Base-by-base conservation (phyloP, 2,797 vertebrate species). In the Eutrigla gurnardus region DNA sequence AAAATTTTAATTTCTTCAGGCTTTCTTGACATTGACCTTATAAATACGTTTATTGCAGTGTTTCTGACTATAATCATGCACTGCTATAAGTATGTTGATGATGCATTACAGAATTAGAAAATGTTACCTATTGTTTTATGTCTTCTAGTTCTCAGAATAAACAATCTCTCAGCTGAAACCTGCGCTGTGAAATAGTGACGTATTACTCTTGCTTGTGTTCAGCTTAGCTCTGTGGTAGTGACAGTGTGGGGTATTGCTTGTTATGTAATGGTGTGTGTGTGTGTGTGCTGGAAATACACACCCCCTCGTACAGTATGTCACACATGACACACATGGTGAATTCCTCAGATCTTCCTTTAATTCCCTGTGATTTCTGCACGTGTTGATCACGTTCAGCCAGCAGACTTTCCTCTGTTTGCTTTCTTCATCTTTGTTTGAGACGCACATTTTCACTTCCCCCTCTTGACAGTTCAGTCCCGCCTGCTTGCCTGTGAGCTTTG, bases 281-380 rank as follows among this genome's bases (percentile, higher is more conserved):
- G 73, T 55, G 77, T 82, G 81, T 77, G 68, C 67, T 80, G 73
- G 70, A 83, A 75, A 80, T 62, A 75, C 61, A 64, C 50, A 66
- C 37, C 59, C 39, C 25, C 7, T 55, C 9, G 5, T 52, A 63
- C 70, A 54, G 37, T 25, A 2, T 42, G 14, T 33, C 37, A 55
- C 17, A 53, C 40, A 54, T 4, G 18, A 36, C 6, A 61, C 54
- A 54, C 33, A 12, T 50, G 54, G 67, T 47, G 43, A 47, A 45
- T 46, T 61, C 60, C 46, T 62, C 6, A 13, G 25, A 59, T 71
- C n/a, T 67, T 49, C 32, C 18, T 65, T 78, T 62, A 65, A 65
- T 43, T 55, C 33, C 55, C 37, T 40, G 58, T 7, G 6, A 13
- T 69, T 80, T 63, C 7, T 47, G 42, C 18, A 63, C 69, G 68